Evolutionary conservation across 2,888 invertebrate species (phyloP).

Genomic region (Cactoblastis cactorum): DNA sequence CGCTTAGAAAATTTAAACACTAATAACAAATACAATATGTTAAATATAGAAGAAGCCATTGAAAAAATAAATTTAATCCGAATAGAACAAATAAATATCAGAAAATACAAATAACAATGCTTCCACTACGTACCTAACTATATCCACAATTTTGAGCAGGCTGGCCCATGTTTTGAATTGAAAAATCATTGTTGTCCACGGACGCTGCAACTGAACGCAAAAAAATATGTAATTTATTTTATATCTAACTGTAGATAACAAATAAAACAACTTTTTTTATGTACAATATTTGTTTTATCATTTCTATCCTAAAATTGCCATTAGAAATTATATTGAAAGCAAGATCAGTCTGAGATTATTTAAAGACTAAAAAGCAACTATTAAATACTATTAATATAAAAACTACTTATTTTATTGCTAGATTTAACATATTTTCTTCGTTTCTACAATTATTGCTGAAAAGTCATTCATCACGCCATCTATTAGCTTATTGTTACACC

Average conservation of each 20-base stretch:
- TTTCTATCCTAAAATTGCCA: conserved; percentile 3
- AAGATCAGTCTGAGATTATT: conserved; percentile 42
- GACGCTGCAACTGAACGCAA: conserved; percentile 55
- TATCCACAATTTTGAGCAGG: too few species aligned
- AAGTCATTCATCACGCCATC: conserved; percentile 1
- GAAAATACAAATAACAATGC: too few species aligned
- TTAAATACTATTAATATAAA: conserved; percentile 29
- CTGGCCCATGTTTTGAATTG: not conserved
- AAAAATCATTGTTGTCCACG: conserved; percentile 26
- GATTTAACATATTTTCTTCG: conserved; percentile 30
- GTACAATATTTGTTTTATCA: conserved; percentile 37
- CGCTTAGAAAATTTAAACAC: too few species aligned
- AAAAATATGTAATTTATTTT: conserved; percentile 77
- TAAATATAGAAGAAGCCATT: too few species aligned
- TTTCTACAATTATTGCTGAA: not conserved
- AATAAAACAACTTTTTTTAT: conserved; percentile 77
- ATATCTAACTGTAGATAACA: conserved; percentile 78
- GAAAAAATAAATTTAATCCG: too few species aligned
- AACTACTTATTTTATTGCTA: conserved; percentile 43
- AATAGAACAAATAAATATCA: too few species aligned
- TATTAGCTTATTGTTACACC: not conserved
- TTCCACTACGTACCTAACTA: too few species aligned
- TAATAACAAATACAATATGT: too few species aligned
- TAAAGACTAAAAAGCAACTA: conserved; percentile 29
- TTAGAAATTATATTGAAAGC: conserved; percentile 16